Evolutionary conservation across 1,140 invertebrate genomes (phyloP), one percentile per base, ranked within the genome.

Genomic region (Drosophila aff.): DNA sequence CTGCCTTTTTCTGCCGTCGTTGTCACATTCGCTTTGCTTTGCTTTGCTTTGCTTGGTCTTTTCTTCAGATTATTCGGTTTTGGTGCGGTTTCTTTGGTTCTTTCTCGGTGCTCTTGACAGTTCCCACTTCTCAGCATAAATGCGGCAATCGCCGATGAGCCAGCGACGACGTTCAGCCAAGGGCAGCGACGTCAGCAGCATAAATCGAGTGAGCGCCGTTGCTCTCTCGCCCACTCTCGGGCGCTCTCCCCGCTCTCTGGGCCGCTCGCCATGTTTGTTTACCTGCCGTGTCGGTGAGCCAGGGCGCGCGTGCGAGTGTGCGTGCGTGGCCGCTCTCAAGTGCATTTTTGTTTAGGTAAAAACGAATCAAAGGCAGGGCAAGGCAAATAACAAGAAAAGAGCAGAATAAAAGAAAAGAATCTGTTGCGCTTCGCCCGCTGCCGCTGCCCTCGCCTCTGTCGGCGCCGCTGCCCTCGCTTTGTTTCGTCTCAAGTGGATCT

Each of bases 341-440:
- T 87, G 84, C 84, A 87, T 89, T 87, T 84, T 81, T 86, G 72
- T 89, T 89, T 89, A 89, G 84, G 84, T 90, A 89, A 81, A 90
- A 89, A 84, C 81, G 84, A 87, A 83, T 87, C 80, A 87, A 89
- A 87, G 73, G 83, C 82, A 86, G 83, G 76, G 79, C 79, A 86
- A 87, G 76, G 79, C 79, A 86, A 87, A 86, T 79, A 87, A 87
- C 83, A 79, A 85, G 82, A 86, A 85, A 87, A 78, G 75, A 75
- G 67, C 67, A 72, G 72, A 66, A 76, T 76, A 76, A 78, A 78
- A 78, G 64, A 78, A 78, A 89, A 90, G 84, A 89, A 84, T 89
- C 84, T 90, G 85, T 89, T 89, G 85, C 85, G 77, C 81, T 72
- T 83, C 74, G 75, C 82, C 76, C 76, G 81, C 81, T 84, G 71